Base-by-base conservation (phyloP, 2,113 vertebrate genomes). In the Bostrychus sinensis region DNA sequence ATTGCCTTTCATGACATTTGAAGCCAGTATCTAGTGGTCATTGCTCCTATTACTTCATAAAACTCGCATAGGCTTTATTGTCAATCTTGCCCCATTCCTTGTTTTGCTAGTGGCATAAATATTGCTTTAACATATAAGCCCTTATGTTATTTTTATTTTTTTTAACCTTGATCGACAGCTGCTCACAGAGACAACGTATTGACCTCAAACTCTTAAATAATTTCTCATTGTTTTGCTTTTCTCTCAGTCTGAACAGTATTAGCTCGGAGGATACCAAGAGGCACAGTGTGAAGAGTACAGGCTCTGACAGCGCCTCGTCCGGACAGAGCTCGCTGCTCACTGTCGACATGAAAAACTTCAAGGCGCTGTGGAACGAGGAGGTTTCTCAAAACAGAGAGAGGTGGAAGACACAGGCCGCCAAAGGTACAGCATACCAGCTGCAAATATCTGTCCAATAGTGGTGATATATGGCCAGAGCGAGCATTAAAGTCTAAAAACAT, bases 281-380 rank as follows among this genome's bases (percentile, higher is more conserved):
- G 71, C 89, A 92, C 32, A 95, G 91, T 50, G 91, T 93, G 78
- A 96, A 96, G 91, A 96, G 92, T 81, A 88, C 91, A 32, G 91
- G 89, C 30, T 94, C 95, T 0, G 94, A 98, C 89, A 93, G 94
- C 92, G 94, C 92, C 85, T 90, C 94, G 38, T 94, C 94, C 1
- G 87, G 94, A 74, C 94, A 91, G 42, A 92, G 91, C 78, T 94
- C 96, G 3, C 89, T 98, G 82, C 93, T 97, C 86, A 88, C 93
- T n/a, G 91, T 95, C 71, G 96, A 98, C 89, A 93, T 93, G 45
- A 98, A 96, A 85, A 91, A 85, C 90, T 99, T 99, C 85, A 98
- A 98, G 90, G 56, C 91, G 42, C 89, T 93, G 45, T 99, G 97
- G 97, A 96, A 93, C 0, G 97, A 98, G 64, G 94, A 95, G 66